phyloP scores from a whole-genome alignment of 1,140 invertebrate genomes.

The Neodiprion virginianus region DNA sequence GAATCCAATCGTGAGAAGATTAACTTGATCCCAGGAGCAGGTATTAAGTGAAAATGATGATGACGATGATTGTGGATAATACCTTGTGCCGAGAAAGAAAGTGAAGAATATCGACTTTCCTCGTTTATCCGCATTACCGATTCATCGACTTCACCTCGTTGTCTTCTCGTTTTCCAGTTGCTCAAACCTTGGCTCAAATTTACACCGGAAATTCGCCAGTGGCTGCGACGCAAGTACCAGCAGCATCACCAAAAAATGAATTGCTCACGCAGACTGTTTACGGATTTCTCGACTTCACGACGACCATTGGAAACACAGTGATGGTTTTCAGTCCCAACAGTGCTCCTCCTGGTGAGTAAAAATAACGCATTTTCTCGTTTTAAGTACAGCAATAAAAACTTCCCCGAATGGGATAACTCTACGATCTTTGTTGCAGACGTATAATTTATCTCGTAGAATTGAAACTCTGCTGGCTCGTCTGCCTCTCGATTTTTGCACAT shows the following conservation, averaged over 20 bases:
- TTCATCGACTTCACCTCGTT: neutral
- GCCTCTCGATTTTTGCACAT: too few species aligned
- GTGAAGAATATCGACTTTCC: neutral
- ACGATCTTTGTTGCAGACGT: too few species aligned
- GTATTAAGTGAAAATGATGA: neutral
- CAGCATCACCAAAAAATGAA: conserved; percentile 39
- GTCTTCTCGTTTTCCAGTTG: conserved; percentile 38
- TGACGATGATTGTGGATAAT: neutral
- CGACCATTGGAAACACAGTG: conserved; percentile 87
- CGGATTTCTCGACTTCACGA: conserved; percentile 88
- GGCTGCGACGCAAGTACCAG: conserved; percentile 23
- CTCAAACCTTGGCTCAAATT: conserved; percentile 48
- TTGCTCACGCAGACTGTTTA: conserved; percentile 84
- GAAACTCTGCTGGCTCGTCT: too few species aligned
- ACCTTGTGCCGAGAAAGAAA: neutral
- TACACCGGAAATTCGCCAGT: conserved; percentile 37
- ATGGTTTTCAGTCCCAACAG: conserved; percentile 89
- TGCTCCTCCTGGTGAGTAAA: conserved; percentile 61
- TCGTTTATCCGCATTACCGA: neutral
- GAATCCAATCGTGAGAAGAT: neutral
- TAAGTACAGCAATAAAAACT: too few species aligned
- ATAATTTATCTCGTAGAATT: too few species aligned
- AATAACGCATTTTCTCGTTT: neutral
- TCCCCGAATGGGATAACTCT: too few species aligned
- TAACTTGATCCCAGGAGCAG: neutral